Conservation (phyloP, 2,113 vertebrate genomes). For the Onychostoma macrolepis region DNA sequence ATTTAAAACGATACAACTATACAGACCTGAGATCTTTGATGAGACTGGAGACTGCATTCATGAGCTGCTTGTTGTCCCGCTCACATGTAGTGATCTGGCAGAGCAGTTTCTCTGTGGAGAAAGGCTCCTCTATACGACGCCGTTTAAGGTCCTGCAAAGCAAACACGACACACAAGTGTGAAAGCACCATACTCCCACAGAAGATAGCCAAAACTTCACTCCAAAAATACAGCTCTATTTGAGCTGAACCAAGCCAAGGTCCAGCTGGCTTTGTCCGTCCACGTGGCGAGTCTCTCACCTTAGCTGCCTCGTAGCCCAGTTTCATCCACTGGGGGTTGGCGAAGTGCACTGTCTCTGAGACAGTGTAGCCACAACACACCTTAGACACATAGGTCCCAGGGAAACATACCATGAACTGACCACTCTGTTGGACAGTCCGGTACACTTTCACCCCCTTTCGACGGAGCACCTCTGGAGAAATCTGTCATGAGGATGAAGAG, state of each 20-base stretch:
- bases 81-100: slow-evolving; percentile 88
- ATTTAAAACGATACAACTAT: neutral
- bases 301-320: slow-evolving; percentile 88
- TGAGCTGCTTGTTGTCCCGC: slow-evolving; percentile 82
- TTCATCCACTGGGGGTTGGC: slow-evolving; percentile 92
- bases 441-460: slow-evolving; percentile 89
- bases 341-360: slow-evolving; percentile 92
- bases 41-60: slow-evolving; percentile 84
- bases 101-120: slow-evolving; percentile 90
- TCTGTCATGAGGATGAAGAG: slow-evolving; percentile 66
- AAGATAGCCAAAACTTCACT: neutral
- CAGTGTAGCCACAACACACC: slow-evolving; percentile 91
- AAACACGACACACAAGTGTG: neutral
- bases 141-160: slow-evolving; percentile 84
- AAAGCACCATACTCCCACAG: neutral
- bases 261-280: slow-evolving; percentile 18
- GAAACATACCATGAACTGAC: slow-evolving; percentile 90
- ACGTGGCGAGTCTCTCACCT: slow-evolving; percentile 72
- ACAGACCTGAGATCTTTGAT: slow-evolving; percentile 87
- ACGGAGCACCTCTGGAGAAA: slow-evolving; percentile 89
- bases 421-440: slow-evolving; percentile 87
- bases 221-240: neutral
- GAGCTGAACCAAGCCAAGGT: slow-evolving; percentile 23
- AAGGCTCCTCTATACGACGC: slow-evolving; percentile 86
- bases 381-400: slow-evolving; percentile 90